A percentile compares a stretch with the other conserved stretches of the same genome.
Conservation (phyloP, 2,888 invertebrate genomes). For the Acanthosoma haemorrhoidale region DNA sequence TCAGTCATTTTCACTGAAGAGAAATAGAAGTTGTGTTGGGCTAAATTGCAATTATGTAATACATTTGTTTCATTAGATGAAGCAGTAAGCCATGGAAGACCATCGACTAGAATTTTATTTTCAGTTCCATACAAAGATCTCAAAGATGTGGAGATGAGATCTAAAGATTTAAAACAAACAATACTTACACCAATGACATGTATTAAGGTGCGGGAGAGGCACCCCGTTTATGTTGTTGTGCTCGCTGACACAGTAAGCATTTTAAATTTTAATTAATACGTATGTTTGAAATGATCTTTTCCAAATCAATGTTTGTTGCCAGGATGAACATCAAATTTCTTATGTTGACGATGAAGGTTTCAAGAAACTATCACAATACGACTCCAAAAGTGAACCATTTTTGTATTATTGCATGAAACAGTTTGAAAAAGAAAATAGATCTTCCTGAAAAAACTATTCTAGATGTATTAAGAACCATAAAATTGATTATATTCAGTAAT, state of each 20-base stretch:
- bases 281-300: not conserved
- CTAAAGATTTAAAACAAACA: not conserved
- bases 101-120: not conserved
- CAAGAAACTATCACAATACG: conserved; percentile 75
- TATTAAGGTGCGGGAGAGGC: not conserved
- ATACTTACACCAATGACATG: not conserved
- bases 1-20: too few species aligned
- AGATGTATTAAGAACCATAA: too few species aligned
- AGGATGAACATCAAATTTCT: conserved; percentile 96
- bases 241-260: not conserved
- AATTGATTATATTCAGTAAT: too few species aligned
- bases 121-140: not conserved
- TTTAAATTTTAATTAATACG: too few species aligned
- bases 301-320: conserved; percentile 40
- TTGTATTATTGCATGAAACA: conserved; percentile 65
- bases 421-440: conserved; percentile 18
- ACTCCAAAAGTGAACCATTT: conserved; percentile 71
- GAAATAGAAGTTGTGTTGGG: too few species aligned
- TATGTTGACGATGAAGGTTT: conserved; percentile 97
- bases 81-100: not conserved
- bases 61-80: too few species aligned
- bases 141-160: not conserved
- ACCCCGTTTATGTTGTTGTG: not conserved
- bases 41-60: too few species aligned
- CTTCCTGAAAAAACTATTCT: too few species aligned